These are phyloP conservation scores for Drosophila hydei DNA, from an alignment of 1,140 invertebrate species.

Conservation along the genomic window DNA sequence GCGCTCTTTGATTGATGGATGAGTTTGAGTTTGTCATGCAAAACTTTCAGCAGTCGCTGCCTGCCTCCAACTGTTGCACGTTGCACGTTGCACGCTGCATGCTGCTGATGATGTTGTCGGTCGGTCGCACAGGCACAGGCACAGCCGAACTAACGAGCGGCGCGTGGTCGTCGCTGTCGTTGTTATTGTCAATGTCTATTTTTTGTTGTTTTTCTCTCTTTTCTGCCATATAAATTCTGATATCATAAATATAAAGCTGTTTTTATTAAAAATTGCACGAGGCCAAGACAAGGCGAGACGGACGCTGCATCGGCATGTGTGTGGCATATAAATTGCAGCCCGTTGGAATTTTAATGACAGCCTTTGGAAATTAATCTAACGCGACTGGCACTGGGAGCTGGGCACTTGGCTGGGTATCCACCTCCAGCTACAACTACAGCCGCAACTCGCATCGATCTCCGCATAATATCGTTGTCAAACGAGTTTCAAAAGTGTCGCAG, in stretches of 20 bases:
- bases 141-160: conserved; percentile 61
- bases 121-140: too few species aligned
- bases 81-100: conserved; percentile 17
- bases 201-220: conserved; percentile 16
- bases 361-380: conserved; percentile 82
- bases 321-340: conserved; percentile 80
- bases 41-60: conserved; percentile 63
- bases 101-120: conserved; percentile 50
- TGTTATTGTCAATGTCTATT: conserved; percentile 14
- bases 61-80: conserved; percentile 13
- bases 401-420: background rate
- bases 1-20: conserved; percentile 73
- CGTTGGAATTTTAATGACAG: conserved; percentile 81
- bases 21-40: conserved; percentile 82
- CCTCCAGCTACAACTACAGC: background rate
- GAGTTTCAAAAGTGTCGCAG: conserved; percentile 77
- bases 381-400: conserved; percentile 51
- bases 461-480: conserved; percentile 68
- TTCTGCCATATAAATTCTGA: conserved; percentile 50
- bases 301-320: conserved; percentile 65
- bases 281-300: conserved; percentile 42
- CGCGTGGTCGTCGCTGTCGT: conserved; percentile 62
- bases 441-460: conserved; percentile 30
- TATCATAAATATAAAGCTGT: conserved; percentile 80
- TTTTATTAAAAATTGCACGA: conserved; percentile 79